phyloP scores from a whole-genome alignment of 2,888 invertebrate genomes.

The Philhelius pedissequus region DNA sequence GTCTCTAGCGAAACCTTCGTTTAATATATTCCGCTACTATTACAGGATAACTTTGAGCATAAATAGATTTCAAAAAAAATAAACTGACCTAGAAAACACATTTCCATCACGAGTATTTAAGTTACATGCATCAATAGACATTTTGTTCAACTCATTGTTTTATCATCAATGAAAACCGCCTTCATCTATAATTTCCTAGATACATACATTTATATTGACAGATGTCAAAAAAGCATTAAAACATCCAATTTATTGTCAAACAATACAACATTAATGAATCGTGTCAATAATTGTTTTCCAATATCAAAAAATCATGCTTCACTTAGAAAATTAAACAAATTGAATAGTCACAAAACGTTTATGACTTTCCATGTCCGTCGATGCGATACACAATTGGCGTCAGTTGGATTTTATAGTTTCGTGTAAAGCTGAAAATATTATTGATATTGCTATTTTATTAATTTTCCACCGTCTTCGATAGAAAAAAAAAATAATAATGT shows the following conservation, averaged over 20 bases:
- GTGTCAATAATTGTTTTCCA: not conserved
- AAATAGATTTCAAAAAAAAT: too few species aligned
- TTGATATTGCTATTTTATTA: slow-evolving; percentile 14
- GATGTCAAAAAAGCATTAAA: not conserved
- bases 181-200: not conserved
- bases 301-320: not conserved
- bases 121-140: too few species aligned
- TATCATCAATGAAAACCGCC: not conserved
- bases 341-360: not conserved
- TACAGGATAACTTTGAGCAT: too few species aligned
- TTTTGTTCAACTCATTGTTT: not conserved
- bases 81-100: too few species aligned
- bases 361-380: not conserved
- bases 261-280: not conserved
- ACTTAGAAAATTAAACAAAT: not conserved
- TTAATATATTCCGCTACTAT: too few species aligned
- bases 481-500: not conserved
- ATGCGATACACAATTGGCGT: slow-evolving; percentile 14
- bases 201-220: not conserved
- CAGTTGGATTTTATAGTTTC: slow-evolving; percentile 37
- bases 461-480: not conserved
- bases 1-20: too few species aligned
- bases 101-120: too few species aligned
- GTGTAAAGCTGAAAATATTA: slow-evolving; percentile 1
- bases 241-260: not conserved